Percentiles rank a stretch among this genome's conserved stretches.
phyloP scores from a whole-genome alignment of 2,113 vertebrate species.

The Vanacampus margaritifer region DNA sequence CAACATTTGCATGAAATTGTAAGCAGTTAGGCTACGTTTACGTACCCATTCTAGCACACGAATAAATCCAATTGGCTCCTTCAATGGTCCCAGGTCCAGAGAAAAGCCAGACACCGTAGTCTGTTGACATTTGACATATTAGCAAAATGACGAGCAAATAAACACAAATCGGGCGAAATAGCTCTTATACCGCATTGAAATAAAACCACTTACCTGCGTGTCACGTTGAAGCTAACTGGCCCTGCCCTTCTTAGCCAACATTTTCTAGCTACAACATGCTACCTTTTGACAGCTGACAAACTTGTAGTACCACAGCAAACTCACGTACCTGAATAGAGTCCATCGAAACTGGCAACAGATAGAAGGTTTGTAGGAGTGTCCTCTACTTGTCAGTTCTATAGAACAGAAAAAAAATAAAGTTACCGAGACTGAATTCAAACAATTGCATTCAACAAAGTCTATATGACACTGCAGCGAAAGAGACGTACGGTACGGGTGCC shows the following conservation, averaged over 20 bases:
- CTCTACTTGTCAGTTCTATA: neutral
- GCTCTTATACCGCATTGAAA: neutral
- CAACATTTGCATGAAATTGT: neutral
- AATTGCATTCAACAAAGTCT: neutral
- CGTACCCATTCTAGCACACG: conserved; percentile 93
- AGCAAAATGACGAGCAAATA: neutral
- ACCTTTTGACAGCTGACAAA: conserved; percentile 14
- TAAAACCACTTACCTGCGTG: conserved; percentile 6
- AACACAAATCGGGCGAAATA: neutral
- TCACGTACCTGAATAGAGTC: conserved; percentile 52
- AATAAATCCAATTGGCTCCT: conserved; percentile 90
- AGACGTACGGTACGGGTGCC: neutral
- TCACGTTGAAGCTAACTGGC: conserved; percentile 43
- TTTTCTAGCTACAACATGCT: conserved; percentile 38
- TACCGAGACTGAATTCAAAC: neutral
- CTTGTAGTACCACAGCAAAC: neutral
- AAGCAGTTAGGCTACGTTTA: conserved; percentile 2
- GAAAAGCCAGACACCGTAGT: conserved; percentile 61
- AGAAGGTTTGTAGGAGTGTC: neutral
- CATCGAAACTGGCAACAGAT: conserved; percentile 24
- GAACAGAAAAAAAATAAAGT: neutral
- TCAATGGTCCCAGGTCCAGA: conserved; percentile 81
- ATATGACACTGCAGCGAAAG: neutral
- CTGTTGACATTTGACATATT: conserved; percentile 30
- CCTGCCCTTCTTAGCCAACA: conserved; percentile 43